Percentiles rank a stretch among this genome's conserved stretches.
phyloP scores from a whole-genome alignment of 1,140 invertebrate genomes.

The Pogonomyrmex barbatus region DNA sequence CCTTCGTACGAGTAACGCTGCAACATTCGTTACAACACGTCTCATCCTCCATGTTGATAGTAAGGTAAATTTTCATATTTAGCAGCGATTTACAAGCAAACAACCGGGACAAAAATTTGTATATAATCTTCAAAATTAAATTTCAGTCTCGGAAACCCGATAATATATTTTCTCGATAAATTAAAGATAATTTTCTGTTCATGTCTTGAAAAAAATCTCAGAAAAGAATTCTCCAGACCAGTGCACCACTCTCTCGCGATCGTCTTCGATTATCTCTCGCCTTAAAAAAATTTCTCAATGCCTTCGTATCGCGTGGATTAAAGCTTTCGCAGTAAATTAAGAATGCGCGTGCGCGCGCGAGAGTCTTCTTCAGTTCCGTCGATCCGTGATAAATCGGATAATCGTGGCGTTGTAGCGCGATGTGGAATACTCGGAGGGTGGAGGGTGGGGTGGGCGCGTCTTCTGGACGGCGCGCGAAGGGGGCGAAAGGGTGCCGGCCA shows the following conservation, averaged over 20 bases:
- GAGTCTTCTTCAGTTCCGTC: constrained; percentile 24
- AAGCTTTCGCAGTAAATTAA: constrained; percentile 34
- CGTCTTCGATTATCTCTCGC: constrained; percentile 6
- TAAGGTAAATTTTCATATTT: constrained; percentile 1
- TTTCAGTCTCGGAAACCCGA: not conserved
- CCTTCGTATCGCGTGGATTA: not conserved
- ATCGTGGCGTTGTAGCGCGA: constrained; percentile 47
- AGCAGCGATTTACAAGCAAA: not conserved
- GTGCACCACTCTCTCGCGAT: not conserved
- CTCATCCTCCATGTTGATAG: not conserved
- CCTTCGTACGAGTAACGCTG: constrained; percentile 30
- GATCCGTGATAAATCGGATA: constrained; percentile 57
- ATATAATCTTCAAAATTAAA: constrained; percentile 8
- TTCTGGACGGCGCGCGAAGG: constrained; percentile 40
- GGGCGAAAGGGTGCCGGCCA: constrained; percentile 68
- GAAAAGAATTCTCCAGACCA: not conserved
- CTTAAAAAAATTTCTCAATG: constrained; percentile 1
- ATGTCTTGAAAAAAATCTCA: not conserved
- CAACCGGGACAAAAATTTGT: not conserved
- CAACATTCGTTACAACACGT: constrained; percentile 43
- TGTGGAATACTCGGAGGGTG: constrained; percentile 3
- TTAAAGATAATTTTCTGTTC: not conserved
- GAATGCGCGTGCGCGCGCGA: constrained; percentile 5
- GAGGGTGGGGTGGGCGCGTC: not conserved
- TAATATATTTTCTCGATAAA: constrained; percentile 22